phyloP scores from a whole-genome alignment of 1,140 invertebrate genomes.

The Polypedilum pembai region DNA sequence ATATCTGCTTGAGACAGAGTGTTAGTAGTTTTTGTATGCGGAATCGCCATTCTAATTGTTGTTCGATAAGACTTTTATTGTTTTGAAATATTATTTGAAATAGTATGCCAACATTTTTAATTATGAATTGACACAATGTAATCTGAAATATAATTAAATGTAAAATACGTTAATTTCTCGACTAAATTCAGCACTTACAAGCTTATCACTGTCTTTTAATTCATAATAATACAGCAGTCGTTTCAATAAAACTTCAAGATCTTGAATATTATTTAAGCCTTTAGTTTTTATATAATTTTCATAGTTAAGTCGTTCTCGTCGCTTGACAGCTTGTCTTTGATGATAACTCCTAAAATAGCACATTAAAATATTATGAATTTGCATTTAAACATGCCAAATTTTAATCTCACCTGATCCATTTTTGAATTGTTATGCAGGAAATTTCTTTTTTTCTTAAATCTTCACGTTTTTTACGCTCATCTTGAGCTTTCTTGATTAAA shows the following conservation, averaged over 20 bases:
- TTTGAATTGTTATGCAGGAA: slow-evolving; percentile 65
- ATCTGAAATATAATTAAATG: slow-evolving; percentile 36
- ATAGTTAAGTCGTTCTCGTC: slow-evolving; percentile 57
- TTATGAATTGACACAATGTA: slow-evolving; percentile 39
- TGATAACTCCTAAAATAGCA: slow-evolving; percentile 68
- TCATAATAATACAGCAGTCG: slow-evolving; percentile 72
- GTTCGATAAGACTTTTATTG: slow-evolving; percentile 31
- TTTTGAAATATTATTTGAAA: slow-evolving; percentile 35
- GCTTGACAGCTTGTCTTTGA: slow-evolving; percentile 57
- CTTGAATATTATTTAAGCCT: slow-evolving; percentile 46
- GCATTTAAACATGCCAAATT: background rate
- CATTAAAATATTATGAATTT: background rate
- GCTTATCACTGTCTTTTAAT: slow-evolving; percentile 57
- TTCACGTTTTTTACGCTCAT: slow-evolving; percentile 78
- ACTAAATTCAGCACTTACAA: slow-evolving; percentile 49
- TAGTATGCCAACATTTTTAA: slow-evolving; percentile 36
- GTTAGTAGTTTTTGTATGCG: slow-evolving; percentile 38
- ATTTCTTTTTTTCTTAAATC: slow-evolving; percentile 61
- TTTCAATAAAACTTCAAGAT: slow-evolving; percentile 50
- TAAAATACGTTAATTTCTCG: slow-evolving; percentile 23
- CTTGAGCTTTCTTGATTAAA: slow-evolving; percentile 68
- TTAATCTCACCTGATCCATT: background rate
- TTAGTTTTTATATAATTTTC: slow-evolving; percentile 50
- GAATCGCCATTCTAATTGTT: slow-evolving; percentile 36
- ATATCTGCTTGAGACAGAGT: slow-evolving; percentile 38